Evolutionary conservation across 2,113 vertebrate species (phyloP).

Genomic region (Plecotus auritus): DNA sequence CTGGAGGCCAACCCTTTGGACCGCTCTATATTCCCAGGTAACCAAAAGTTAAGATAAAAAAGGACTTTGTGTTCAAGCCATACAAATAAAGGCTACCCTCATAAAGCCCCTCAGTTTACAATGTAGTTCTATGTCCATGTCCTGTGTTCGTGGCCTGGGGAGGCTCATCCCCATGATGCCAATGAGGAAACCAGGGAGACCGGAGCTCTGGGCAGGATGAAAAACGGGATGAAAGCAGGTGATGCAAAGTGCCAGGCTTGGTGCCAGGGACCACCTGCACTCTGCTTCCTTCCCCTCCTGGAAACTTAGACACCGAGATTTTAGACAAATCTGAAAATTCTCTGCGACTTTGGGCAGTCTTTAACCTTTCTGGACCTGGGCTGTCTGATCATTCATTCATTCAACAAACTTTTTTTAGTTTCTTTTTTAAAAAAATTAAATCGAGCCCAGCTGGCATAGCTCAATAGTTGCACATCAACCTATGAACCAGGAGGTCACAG

Average conservation of each 20-base stretch:
- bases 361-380: not conserved
- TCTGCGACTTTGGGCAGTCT: not conserved
- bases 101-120: not conserved
- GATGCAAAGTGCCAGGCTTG: not conserved
- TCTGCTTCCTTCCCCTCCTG: not conserved
- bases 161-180: not conserved
- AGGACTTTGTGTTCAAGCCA: not conserved
- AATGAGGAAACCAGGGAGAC: not conserved
- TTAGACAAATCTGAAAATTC: not conserved
- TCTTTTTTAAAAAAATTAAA: too few relatives aligned
- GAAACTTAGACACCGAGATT: not conserved
- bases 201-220: not conserved
- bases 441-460: too few relatives aligned
- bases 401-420: not conserved
- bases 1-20: not conserved
- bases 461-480: too few relatives aligned
- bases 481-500: too few relatives aligned
- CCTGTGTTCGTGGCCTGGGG: not conserved
- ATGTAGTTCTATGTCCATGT: not conserved
- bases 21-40: not conserved
- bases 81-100: not conserved
- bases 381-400: not conserved
- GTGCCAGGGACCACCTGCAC: not conserved
- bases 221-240: not conserved
- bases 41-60: not conserved